Conservation (phyloP, 2,888 invertebrate genomes). For the Chironomus tentans region DNA sequence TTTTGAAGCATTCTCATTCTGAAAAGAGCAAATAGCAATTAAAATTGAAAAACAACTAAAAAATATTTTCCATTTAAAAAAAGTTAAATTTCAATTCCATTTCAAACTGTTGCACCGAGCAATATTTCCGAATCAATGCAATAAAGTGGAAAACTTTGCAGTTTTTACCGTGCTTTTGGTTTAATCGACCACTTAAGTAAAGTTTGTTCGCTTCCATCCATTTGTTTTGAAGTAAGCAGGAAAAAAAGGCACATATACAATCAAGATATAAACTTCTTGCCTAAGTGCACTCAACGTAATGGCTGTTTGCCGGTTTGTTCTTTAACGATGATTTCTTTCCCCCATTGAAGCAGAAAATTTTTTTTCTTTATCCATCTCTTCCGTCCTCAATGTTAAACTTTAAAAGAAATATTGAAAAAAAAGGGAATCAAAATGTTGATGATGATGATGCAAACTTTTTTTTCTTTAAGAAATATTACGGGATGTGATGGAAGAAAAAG, state of each 20-base stretch:
- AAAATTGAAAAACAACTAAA: no score
- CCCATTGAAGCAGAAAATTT: neutral
- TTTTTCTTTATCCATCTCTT: neutral
- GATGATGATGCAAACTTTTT: neutral
- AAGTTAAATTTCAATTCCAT: no score
- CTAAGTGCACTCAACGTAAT: slow-evolving; percentile 25
- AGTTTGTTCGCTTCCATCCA: neutral
- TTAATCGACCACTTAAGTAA: slow-evolving; percentile 21
- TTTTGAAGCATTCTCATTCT: no score
- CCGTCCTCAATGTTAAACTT: neutral
- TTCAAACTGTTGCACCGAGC: no score
- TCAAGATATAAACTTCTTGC: slow-evolving; percentile 1
- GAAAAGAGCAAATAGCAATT: no score
- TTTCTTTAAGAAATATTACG: neutral
- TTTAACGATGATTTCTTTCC: slow-evolving; percentile 15
- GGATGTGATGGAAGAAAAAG: neutral
- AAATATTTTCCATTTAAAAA: no score
- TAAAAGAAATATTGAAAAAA: neutral
- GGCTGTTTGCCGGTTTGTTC: slow-evolving; percentile 21
- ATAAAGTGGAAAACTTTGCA: neutral
- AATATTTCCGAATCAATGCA: no score
- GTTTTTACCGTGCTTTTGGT: neutral
- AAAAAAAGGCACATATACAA: neutral
- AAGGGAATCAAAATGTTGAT: neutral
- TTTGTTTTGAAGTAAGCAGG: no score